Base-by-base conservation (phyloP, 2,888 invertebrate species). In the Plutella xylostella region DNA sequence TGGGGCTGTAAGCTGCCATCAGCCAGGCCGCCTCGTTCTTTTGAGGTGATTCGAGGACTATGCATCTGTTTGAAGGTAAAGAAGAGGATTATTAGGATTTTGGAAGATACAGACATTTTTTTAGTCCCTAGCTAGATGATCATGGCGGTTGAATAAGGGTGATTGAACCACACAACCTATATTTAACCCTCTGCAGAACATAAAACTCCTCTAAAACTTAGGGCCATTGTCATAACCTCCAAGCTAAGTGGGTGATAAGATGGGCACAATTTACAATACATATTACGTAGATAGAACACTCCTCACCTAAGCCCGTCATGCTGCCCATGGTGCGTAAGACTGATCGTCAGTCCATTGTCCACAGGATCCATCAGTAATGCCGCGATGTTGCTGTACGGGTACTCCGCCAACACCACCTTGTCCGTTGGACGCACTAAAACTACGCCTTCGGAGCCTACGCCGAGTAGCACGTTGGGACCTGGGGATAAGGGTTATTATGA, bases 21-120 rank as follows among this genome's bases (percentile, higher is more conserved):
- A 97, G 78, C 60, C 94, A 93, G 0, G 96, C 97, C 40, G 97
- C 94, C 76, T 97, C 97, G 58, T 92, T 90, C 71, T 96, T 96
- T 60, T 94, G 93, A 0, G 88, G 74, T 0, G 96, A 96, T 71
- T 97, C 97, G 60, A 97, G 93, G 15, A 97, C 96, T 70, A 96
- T 96, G 74, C 96, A 96, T 60, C 94, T 93, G 61, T 5, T 34
- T 11, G 7, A 28, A n/a, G 28, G n/a, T n/a, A n/a, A n/a, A n/a
- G n/a, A n/a, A n/a, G n/a, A n/a, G n/a, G n/a, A n/a, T n/a, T n/a
- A n/a, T n/a, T n/a, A n/a, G n/a, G n/a, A n/a, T n/a, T n/a, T n/a
- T n/a, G n/a, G n/a, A n/a, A n/a, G n/a, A n/a, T n/a, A n/a, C n/a
- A n/a, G n/a, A n/a, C n/a, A n/a, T n/a, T n/a, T n/a, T n/a, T n/a